Percentiles rank a stretch among this genome's conserved stretches.
Evolutionary conservation across 1,140 invertebrate species (phyloP).

Genomic region (Palaemon carinicauda): DNA sequence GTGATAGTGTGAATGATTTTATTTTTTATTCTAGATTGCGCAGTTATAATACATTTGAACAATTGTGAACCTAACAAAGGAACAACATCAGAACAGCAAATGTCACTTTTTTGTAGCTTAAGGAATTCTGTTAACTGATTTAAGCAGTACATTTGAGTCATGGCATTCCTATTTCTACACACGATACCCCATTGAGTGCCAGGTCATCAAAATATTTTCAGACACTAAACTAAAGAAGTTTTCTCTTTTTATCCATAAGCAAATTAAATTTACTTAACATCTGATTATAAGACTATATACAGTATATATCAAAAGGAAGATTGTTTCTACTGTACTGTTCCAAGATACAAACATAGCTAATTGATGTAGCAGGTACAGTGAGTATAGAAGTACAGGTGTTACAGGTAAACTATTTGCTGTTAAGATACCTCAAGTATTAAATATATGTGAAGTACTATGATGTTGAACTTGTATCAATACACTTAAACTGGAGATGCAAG

Average conservation of each 20-base stretch:
- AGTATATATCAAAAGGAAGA: too few species aligned
- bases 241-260: neutral
- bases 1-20: conserved; percentile 13
- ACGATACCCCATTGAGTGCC: neutral
- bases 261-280: neutral
- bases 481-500: too few species aligned
- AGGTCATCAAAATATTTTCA: neutral
- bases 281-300: neutral
- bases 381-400: neutral
- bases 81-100: neutral
- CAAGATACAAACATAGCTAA: too few species aligned
- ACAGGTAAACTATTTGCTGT: too few species aligned
- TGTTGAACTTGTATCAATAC: too few species aligned
- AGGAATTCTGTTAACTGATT: neutral
- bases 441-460: neutral
- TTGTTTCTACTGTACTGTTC: too few species aligned
- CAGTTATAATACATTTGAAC: neutral
- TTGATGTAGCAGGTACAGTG: neutral
- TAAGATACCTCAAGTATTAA: neutral
- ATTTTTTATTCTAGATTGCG: neutral
- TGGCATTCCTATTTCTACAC: conserved; percentile 14
- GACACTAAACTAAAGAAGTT: neutral
- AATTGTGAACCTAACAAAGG: neutral
- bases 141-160: neutral
- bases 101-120: neutral